Base-by-base conservation (phyloP, 2,797 vertebrate genomes). In the Epinephelus coioides region DNA sequence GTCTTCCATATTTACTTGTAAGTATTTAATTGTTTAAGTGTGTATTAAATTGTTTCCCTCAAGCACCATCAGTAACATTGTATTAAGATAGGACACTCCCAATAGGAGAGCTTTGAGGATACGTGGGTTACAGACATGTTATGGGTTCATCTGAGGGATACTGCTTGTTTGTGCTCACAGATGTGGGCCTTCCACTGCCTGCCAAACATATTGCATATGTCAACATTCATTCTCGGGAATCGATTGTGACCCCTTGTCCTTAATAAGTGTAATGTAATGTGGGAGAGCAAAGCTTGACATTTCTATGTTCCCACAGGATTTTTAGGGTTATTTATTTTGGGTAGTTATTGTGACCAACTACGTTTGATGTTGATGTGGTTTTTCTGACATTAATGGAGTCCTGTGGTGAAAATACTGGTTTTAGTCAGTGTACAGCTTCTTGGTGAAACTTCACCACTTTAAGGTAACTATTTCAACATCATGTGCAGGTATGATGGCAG, bases 201-300 rank as follows among this genome's bases (percentile, higher is more conserved):
- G 90, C 84, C 70, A 88, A 84, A 86, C 68, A 68, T 68, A 65
- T 54, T 63, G 73, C 72, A 69, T 76, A 75, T 87, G 88, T 92
- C 91, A 92, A 88, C 87, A 88, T 88, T 71, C 59, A 60, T 88
- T 88, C 79, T 55, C 57, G 80, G 50, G 27, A 83, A 91, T 86
- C 85, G 79, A 88, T 84, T 54, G 68, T 78, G 86, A 87, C 81
- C 81, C 73, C 89, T 89, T 89, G 83, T 78, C 83, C 85, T 61
- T 19, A 81, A 57, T 78, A 65, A 84, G 62, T 84, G 68, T 81
- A 83, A 85, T 61, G 78, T 83, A 83, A 85, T 61, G 78, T 83
- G 47, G 69, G 75, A 85, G 73, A 83, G 82, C 40, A 57, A 71
- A 44, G 62, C 69, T 25, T 76, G 74, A 79, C 66, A 71, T 60